A percentile compares a stretch with the other conserved stretches of the same genome.
phyloP scores from a whole-genome alignment of 35 echinoderm and acorn worm genomes.

The Strongylocentrotus purpuratus region DNA sequence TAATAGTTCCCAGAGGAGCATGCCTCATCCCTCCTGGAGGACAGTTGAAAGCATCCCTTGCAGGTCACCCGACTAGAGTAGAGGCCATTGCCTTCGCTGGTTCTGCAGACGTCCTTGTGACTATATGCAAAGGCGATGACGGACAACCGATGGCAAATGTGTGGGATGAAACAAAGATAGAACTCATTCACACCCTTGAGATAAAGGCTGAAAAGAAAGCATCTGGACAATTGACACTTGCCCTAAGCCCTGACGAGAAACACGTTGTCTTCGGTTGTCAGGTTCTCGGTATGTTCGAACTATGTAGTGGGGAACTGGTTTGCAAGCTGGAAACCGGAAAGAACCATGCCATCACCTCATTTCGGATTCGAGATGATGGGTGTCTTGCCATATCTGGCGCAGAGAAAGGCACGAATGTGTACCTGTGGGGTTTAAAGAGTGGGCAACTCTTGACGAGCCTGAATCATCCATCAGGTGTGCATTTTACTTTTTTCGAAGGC shows the following conservation, averaged over 20 bases:
- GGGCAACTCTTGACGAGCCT: conserved; percentile 32
- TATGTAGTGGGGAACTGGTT: conserved; percentile 62
- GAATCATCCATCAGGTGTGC: conserved; percentile 46
- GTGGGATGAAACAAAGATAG: conserved; percentile 69
- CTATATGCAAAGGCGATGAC: conserved; percentile 61
- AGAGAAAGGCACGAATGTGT: conserved; percentile 51
- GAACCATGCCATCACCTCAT: conserved; percentile 38
- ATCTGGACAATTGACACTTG: conserved; percentile 37
- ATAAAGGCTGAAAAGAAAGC: neutral
- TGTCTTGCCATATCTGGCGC: conserved; percentile 28
- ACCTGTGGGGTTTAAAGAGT: conserved; percentile 55
- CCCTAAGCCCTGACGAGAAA: conserved; percentile 24
- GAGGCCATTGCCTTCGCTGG: conserved; percentile 53
- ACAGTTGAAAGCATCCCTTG: conserved; percentile 58
- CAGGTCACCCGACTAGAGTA: conserved; percentile 72
- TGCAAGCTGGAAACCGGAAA: conserved; percentile 55
- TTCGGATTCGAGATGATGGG: conserved; percentile 20
- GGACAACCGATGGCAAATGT: conserved; percentile 71
- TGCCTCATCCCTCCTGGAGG: conserved; percentile 62
- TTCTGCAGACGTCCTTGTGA: conserved; percentile 52
- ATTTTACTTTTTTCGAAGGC: neutral
- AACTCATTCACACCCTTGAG: conserved; percentile 72
- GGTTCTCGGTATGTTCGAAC: conserved; percentile 58
- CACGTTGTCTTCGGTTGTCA: conserved; percentile 63
- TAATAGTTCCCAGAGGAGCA: conserved; percentile 65